Base-by-base conservation (phyloP, 1,140 invertebrate genomes). In the Meloidogyne floridensis region DNA sequence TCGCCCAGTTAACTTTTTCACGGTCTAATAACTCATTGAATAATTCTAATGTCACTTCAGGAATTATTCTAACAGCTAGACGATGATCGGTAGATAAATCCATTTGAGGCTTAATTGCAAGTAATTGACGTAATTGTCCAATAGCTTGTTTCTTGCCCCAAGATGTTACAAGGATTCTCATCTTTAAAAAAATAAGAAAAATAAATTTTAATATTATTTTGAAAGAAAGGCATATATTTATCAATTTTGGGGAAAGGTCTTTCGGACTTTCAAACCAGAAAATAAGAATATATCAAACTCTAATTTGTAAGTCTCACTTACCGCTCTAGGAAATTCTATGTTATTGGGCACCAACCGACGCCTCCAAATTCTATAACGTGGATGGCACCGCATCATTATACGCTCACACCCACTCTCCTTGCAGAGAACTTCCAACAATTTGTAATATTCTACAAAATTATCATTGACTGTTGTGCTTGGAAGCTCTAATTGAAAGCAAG, bases 101-200 rank as follows among this genome's bases (percentile, higher is more conserved):
- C 53, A 81, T 18, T 8, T 81, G 70, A n/a, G 80, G 80, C 5
- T 51, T 43, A 9, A 81, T 72, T 4, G 80, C n/a, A 42, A 81
- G 71, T 8, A 81, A 70, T 8, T 59, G 43, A 54, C 75, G 72
- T 20, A 81, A 69, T 9, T 43, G 32, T 5, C 8, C 59, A 15
- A 69, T n/a, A 15, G 80, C 75, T 20, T 54, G 20, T 9, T 59
- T 70, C 1, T n/a, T 80, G 13, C 80, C 80, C 54, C 74, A 69
- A 56, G n/a, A 42, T 13, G 54, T 74, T 32, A 81, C 72, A 18
- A 81, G 11, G 6, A 81, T 69, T 43, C 80, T 42, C 13, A 81
- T 51, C 32, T 32, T 65, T 65, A 7, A n/a, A n/a, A n/a, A 65
- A 32, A 32, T 32, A 65, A 65, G 0, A 70, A 47, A 11, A 77